Conservation (phyloP, 1,140 invertebrate genomes). For the Drosophila melanogaster region Release_6_plus_ISO1_MT NT_037436.4:12023501-12024000, state of each 20-base stretch:
- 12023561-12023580: too few species aligned
- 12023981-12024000: slow-evolving; percentile 69
- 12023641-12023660: too few species aligned
- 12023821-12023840: slow-evolving; percentile 32
- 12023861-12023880: neutral
- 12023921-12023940: slow-evolving; percentile 50
- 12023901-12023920: slow-evolving; percentile 65
- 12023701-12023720: neutral
- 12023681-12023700: neutral
- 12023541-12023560: neutral
- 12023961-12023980: slow-evolving; percentile 32
- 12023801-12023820: slow-evolving; percentile 78
- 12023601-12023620: too few species aligned
- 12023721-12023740: slow-evolving; percentile 16
- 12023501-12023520: neutral
- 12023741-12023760: slow-evolving; percentile 76
- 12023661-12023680: too few species aligned
- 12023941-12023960: slow-evolving; percentile 17
- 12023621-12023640: too few species aligned
- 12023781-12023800: slow-evolving; percentile 66
- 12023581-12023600: too few species aligned
- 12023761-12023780: slow-evolving; percentile 66
- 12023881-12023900: slow-evolving; percentile 71
- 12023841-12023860: neutral
- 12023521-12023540: neutral